Conservation (phyloP, 1,140 invertebrate species). For the Bombus turneri region DNA sequence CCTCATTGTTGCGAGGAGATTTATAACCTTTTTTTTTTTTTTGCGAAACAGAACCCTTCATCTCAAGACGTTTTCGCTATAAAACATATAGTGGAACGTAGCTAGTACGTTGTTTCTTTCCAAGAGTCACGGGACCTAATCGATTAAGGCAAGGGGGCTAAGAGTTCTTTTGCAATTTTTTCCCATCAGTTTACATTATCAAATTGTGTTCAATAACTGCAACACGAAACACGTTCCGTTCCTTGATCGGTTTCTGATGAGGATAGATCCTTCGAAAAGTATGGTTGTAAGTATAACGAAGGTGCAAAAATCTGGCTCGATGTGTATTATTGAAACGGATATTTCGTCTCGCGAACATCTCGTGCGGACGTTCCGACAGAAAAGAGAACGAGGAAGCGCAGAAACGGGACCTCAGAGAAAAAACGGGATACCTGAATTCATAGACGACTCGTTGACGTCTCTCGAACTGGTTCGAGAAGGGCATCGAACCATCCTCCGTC, state of each 20-base stretch:
- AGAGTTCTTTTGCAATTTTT: too few relatives aligned
- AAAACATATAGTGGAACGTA: background rate
- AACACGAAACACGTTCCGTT: too few relatives aligned
- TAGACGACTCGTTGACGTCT: slow-evolving; percentile 41
- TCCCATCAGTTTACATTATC: too few relatives aligned
- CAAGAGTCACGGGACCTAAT: too few relatives aligned
- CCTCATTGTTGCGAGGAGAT: background rate
- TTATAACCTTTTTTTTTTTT: background rate
- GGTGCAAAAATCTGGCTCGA: background rate
- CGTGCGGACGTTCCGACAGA: background rate
- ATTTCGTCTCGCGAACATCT: background rate
- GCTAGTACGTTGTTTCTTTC: too few relatives aligned
- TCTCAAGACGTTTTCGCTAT: background rate
- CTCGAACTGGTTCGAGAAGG: slow-evolving; percentile 42
- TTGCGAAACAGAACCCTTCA: background rate
- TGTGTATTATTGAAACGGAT: background rate
- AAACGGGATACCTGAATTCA: slow-evolving; percentile 28
- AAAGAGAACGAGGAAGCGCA: slow-evolving; percentile 9
- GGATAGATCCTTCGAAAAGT: too few relatives aligned
- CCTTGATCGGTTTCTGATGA: too few relatives aligned
- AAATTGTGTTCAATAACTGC: too few relatives aligned
- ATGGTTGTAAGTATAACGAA: too few relatives aligned
- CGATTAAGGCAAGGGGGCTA: too few relatives aligned
- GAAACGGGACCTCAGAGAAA: slow-evolving; percentile 26
- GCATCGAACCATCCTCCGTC: slow-evolving; percentile 26